Evolutionary conservation across 2,113 vertebrate genomes (phyloP), one percentile per base, ranked within the genome.

Genomic region (Smithornis capensis): DNA sequence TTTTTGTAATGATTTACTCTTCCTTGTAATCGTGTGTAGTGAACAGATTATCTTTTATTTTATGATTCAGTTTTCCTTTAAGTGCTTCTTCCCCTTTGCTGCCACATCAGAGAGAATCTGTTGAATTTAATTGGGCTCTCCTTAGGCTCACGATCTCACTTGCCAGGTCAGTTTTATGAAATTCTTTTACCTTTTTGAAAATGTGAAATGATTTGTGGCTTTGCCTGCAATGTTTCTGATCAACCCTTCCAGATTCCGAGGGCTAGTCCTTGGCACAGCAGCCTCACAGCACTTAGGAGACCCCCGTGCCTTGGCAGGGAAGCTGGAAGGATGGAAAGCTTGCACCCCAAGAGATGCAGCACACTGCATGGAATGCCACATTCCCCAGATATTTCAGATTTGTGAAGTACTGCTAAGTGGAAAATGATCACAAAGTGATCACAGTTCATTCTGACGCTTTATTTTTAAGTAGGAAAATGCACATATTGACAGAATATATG

Each of bases 41-140:
- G 76, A 96, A 84, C 74, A 95, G 92, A 91, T 95, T 94, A 94
- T 71, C 65, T 95, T 95, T 92, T 94, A 89, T 92, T 92, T 96
- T 91, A 87, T 80, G 80, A 83, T 95, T 92, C 89, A 84, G 84
- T 89, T 97, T 96, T 94, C 73, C 88, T 94, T 95, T 83, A 95
- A 92, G 87, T 94, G 59, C n/a, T 87, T 80, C 65, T 94, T 94
- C 37, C 47, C 64, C 38, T 90, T 93, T 83, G 74, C 91, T 94
- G 95, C 92, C 87, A 89, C 91, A 95, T 93, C 87, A 94, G 91
- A 96, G 95, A 68, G 84, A 95, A 94, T 95, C 69, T 82, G 83
- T 74, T 92, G 87, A 88, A 90, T 96, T 97, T 96, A 94, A 94
- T 83, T 96, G 89, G 73, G 40, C 64, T 95, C 70, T 95, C 88